Base-by-base conservation (phyloP, 1,140 invertebrate species). In the Ooceraea biroi region DNA sequence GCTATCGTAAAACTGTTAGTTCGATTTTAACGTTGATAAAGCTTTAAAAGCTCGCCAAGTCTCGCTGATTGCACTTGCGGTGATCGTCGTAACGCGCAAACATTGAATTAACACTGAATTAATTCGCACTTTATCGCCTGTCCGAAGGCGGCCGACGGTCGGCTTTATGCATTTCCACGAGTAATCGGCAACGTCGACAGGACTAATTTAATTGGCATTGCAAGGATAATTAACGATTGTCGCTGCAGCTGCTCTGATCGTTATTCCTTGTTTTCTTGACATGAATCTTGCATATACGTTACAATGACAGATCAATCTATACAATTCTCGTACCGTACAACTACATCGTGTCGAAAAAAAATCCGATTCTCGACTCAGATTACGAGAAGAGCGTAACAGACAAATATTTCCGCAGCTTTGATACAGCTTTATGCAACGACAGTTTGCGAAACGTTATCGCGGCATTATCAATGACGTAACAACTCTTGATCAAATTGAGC, bases 71-170 rank as follows among this genome's bases (percentile, higher is more conserved):
- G 65, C 57, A 57, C 71, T 65, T 72, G 65, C 82, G 58, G 14
- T 68, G 27, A 11, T 63, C n/a, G 48, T 4, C 52, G 27, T 27
- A 58, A 61, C 46, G 36, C 57, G 25, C 72, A 74, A 85, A 60
- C 72, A 48, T 73, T 57, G 68, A 87, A 87, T 85, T 88, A 89
- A 80, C 73, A 68, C 58, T 87, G 87, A 88, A 88, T 87, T 88
- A 87, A 87, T 88, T 88, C 71, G 82, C 82, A 61, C 78, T 89
- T 85, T 86, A 87, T 84, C 82, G 78, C 44, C 77, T 73, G 77
- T 76, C 52, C 44, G 52, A 76, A 82, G 52, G 44, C 50, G 58
- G 57, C 46, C 57, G 82, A 73, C 63, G 44, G 66, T 73, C 14
- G n/a, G 12, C 44, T 66, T 48, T 72, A 66, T 86, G 55, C 61